Evolutionary conservation across 2,797 vertebrate species (phyloP).

Genomic region (Characodon lateralis): DNA sequence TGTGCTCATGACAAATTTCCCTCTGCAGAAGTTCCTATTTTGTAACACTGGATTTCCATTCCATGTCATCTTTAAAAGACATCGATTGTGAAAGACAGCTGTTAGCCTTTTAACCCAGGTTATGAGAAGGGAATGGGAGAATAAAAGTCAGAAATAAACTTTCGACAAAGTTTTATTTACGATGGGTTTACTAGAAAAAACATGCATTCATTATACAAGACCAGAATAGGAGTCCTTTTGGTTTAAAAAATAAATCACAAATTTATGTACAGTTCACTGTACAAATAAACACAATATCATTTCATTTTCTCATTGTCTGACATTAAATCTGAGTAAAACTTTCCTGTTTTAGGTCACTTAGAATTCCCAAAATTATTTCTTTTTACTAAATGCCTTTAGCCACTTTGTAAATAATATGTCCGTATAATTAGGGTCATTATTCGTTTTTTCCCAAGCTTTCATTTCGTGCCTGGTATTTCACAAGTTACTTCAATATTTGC

Average conservation of each 20-base stretch:
- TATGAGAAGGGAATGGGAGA: not conserved
- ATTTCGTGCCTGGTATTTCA: not conserved
- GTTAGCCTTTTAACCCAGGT: not conserved
- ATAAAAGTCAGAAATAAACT: not conserved
- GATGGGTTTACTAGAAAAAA: not conserved
- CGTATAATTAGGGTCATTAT: not conserved
- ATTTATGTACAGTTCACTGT: not conserved
- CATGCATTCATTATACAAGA: not conserved
- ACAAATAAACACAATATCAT: too few species aligned
- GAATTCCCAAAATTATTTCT: not conserved
- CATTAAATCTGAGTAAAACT: too few species aligned
- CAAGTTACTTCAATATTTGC: not conserved
- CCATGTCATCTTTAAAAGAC: not conserved
- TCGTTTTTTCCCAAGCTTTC: not conserved
- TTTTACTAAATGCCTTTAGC: not conserved
- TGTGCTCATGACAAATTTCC: not conserved
- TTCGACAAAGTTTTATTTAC: not conserved
- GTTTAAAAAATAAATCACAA: not conserved
- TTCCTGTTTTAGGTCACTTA: not conserved
- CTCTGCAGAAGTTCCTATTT: constrained; percentile 34
- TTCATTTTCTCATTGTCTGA: not conserved
- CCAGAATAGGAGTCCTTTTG: not conserved
- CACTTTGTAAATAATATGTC: not conserved
- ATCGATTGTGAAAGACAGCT: constrained; percentile 18
- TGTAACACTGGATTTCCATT: constrained; percentile 9